Conservation (phyloP, 1,140 invertebrate genomes). For the Wasmannia auropunctata region DNA sequence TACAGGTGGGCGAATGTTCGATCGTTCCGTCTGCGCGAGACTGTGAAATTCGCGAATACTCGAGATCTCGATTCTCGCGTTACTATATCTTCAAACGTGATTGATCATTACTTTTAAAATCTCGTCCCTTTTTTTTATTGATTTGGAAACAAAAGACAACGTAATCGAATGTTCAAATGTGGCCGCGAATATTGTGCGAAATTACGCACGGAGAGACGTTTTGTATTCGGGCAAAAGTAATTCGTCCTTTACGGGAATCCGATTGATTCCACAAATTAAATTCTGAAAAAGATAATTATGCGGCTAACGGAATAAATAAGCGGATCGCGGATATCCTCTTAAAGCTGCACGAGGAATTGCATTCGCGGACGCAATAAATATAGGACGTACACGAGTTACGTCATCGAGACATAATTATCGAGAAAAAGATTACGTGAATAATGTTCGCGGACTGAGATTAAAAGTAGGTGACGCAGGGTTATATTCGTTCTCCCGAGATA, state of each 20-base stretch:
- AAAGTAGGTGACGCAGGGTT: background rate
- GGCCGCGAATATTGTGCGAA: background rate
- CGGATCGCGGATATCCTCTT: constrained; percentile 45
- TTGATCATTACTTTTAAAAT: background rate
- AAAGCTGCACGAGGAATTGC: constrained; percentile 31
- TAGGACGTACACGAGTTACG: background rate
- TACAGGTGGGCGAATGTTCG: constrained; percentile 62
- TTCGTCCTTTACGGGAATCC: background rate
- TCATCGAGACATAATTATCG: constrained; percentile 33
- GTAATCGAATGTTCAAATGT: too few relatives aligned
- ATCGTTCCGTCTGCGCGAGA: constrained; percentile 1
- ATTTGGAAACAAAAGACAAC: too few relatives aligned
- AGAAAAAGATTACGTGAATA: constrained; percentile 16
- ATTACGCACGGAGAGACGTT: background rate
- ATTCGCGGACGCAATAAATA: background rate
- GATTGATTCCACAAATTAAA: constrained; percentile 22
- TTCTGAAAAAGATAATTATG: constrained; percentile 32
- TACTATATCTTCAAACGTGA: background rate
- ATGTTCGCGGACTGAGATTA: background rate
- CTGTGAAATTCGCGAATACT: constrained; percentile 14
- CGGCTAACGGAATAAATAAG: constrained; percentile 39
- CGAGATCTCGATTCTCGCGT: background rate
- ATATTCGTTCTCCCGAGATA: background rate
- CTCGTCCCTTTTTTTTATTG: background rate
- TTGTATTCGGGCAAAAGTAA: background rate